Evolutionary conservation across 2,888 invertebrate genomes (phyloP).

Genomic region (Zaprionus obscuricornis): DNA sequence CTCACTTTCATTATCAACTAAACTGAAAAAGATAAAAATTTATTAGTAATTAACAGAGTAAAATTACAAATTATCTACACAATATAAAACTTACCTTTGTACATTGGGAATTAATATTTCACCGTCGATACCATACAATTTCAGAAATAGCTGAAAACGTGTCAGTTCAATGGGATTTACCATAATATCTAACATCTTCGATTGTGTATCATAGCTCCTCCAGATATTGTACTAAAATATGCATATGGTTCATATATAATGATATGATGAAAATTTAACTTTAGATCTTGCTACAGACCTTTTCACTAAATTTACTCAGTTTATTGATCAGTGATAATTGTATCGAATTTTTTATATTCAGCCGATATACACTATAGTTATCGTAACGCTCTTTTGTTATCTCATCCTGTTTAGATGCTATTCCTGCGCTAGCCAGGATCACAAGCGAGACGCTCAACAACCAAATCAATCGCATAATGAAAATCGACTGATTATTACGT

Average conservation of each 20-base stretch:
- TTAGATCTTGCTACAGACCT: no score
- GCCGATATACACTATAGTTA: conserved; percentile 76
- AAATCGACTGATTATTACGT: conserved; percentile 27
- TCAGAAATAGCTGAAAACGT: conserved; percentile 84
- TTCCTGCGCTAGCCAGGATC: conserved; percentile 50
- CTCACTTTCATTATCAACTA: conserved; percentile 82
- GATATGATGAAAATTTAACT: no score
- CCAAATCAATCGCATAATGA: conserved; percentile 58
- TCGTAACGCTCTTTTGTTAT: conserved; percentile 76
- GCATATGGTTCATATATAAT: no score
- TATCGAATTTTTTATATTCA: conserved; percentile 83
- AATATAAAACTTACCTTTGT: conserved; percentile 81
- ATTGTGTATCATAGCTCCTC: conserved; percentile 80
- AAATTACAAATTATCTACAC: not conserved
- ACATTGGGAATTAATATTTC: conserved; percentile 85
- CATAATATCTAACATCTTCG: conserved; percentile 85
- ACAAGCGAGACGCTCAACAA: conserved; percentile 52
- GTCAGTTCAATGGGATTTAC: conserved; percentile 85
- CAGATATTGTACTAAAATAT: conserved; percentile 73
- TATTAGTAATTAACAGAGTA: conserved; percentile 6
- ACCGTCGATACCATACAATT: conserved; percentile 80
- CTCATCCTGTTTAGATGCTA: conserved; percentile 30
- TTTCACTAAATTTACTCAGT: conserved; percentile 27
- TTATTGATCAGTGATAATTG: conserved; percentile 83
- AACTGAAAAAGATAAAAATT: no score